Conservation (phyloP, 2,113 vertebrate species). For the Ursus arctos region DNA sequence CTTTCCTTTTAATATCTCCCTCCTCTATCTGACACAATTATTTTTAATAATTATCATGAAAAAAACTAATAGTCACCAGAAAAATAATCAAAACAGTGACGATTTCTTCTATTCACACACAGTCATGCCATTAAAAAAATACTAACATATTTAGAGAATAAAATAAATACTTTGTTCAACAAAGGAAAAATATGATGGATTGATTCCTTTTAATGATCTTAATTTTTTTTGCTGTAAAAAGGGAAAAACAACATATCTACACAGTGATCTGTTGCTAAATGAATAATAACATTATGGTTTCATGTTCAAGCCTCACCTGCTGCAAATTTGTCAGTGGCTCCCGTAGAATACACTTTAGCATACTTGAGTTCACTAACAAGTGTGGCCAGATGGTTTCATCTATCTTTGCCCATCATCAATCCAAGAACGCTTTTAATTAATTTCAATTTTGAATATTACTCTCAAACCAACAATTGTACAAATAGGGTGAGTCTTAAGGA, state of each 20-base stretch:
- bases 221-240: background rate
- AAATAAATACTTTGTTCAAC: background rate
- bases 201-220: conserved; percentile 1
- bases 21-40: conserved; percentile 5
- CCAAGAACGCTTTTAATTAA: background rate
- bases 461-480: background rate
- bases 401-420: background rate
- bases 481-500: background rate
- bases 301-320: background rate
- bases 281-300: background rate
- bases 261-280: background rate
- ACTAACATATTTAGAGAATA: conserved; percentile 23
- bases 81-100: conserved; percentile 2
- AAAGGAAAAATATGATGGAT: background rate
- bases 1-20: background rate
- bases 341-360: conserved; percentile 28
- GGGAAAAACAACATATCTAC: background rate
- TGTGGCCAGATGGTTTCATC: background rate
- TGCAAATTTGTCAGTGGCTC: conserved; percentile 34
- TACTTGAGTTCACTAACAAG: conserved; percentile 25
- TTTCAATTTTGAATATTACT: conserved; percentile 38
- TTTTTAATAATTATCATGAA: conserved; percentile 8
- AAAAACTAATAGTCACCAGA: background rate
- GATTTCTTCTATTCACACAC: background rate
- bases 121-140: background rate